Conservation (phyloP, 2,888 invertebrate genomes). For the Andrena camellia region DNA sequence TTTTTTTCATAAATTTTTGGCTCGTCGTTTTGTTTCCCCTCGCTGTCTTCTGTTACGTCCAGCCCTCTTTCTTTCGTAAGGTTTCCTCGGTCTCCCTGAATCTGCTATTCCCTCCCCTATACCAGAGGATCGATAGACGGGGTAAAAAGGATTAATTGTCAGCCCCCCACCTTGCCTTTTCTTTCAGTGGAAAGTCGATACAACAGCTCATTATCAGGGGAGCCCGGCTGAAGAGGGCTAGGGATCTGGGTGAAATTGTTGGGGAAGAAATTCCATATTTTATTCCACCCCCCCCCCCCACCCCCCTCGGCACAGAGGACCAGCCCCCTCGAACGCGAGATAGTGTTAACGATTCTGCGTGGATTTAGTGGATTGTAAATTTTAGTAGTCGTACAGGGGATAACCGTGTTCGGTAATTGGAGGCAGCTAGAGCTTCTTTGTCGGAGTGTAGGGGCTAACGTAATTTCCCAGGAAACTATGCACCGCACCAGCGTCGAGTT, state of each 20-base stretch:
- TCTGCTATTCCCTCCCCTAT: neutral
- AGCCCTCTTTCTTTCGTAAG: neutral
- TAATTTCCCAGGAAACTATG: constrained; percentile 12
- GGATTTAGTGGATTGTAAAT: constrained; percentile 28
- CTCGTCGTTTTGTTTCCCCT: neutral
- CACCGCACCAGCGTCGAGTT: neutral
- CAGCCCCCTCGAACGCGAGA: neutral
- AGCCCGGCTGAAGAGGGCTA: constrained; percentile 34
- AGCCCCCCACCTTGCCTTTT: constrained; percentile 30
- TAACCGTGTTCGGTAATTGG: constrained; percentile 24
- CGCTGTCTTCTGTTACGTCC: neutral
- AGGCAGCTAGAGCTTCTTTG: constrained; percentile 9
- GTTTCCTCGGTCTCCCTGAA: neutral
- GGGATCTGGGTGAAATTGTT: constrained; percentile 35
- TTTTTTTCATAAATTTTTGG: constrained; percentile 14
- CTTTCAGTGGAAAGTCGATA: constrained; percentile 63
- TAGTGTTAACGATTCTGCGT: constrained; percentile 39
- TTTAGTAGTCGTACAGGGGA: constrained; percentile 9
- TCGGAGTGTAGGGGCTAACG: neutral
- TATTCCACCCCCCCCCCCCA: neutral
- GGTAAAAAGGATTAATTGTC: constrained; percentile 70
- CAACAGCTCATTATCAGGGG: constrained; percentile 64
- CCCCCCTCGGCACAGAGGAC: neutral
- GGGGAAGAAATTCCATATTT: constrained; percentile 56
- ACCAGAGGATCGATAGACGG: constrained; percentile 16